A percentile compares a stretch with the other conserved stretches of the same genome.
These are phyloP conservation scores for Doris montereyensis DNA, from an alignment of 2,888 invertebrate species.

Conservation along the genomic window DNA sequence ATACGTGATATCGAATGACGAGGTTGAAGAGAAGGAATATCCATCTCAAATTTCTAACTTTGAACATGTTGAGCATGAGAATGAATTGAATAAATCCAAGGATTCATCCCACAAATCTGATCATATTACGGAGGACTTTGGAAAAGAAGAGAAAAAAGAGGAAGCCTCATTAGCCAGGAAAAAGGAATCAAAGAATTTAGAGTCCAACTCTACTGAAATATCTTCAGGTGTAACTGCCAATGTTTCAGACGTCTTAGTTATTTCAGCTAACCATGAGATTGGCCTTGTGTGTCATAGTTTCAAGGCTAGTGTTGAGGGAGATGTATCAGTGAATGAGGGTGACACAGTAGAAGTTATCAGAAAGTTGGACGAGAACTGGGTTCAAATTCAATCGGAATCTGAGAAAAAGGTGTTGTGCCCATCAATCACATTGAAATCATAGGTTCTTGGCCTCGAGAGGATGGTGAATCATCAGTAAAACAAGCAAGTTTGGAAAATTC, in stretches of 20 bases:
- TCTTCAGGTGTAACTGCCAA: background rate
- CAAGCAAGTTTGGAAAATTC: no score
- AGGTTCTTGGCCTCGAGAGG: constrained; percentile 33
- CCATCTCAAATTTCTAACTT: background rate
- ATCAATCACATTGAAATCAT: constrained; percentile 67
- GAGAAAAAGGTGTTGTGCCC: constrained; percentile 73
- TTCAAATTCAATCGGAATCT: constrained; percentile 67
- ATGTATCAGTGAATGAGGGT: constrained; percentile 70
- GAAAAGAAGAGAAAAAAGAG: background rate
- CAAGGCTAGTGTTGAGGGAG: constrained; percentile 65
- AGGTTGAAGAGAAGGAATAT: background rate
- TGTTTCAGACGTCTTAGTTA: background rate
- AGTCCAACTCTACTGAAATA: background rate
- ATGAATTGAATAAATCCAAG: background rate
- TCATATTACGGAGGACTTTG: background rate
- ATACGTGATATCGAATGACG: background rate
- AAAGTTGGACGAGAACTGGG: constrained; percentile 72
- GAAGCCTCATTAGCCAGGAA: background rate
- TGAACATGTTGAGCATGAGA: background rate
- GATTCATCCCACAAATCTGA: background rate
- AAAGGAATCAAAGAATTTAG: background rate
- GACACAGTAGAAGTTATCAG: constrained; percentile 71
- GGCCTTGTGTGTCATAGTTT: constrained; percentile 72
- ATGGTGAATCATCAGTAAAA: no score
- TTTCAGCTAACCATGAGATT: constrained; percentile 24